A percentile compares a stretch with the other conserved stretches of the same genome.
Conservation (phyloP, 1,140 invertebrate species). For the Achatina immaculata region DNA sequence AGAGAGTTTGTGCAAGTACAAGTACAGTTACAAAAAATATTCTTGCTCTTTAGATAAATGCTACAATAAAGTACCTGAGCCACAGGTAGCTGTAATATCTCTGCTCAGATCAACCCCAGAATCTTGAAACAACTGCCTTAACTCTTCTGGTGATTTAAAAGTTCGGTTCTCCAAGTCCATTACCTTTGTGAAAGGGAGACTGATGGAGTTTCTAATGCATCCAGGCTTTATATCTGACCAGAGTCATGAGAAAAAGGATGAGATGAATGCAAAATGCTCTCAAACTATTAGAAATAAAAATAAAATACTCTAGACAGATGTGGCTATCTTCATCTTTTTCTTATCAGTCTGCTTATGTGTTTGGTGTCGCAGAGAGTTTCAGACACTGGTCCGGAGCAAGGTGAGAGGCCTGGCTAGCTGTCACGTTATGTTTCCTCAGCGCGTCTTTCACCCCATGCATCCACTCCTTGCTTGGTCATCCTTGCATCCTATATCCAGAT, state of each 20-base stretch:
- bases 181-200: conserved; percentile 55
- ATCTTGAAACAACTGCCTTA: conserved; percentile 52
- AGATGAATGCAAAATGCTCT: background rate
- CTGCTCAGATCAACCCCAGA: conserved; percentile 54
- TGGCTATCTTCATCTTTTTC: background rate
- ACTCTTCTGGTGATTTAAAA: conserved; percentile 51
- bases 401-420: no score
- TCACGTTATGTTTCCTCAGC: no score
- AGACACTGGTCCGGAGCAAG: no score
- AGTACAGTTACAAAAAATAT: no score
- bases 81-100: conserved; percentile 59
- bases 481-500: no score
- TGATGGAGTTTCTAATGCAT: conserved; percentile 57
- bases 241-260: background rate
- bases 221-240: conserved; percentile 61
- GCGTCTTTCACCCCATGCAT: no score
- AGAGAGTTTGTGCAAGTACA: no score
- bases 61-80: conserved; percentile 57
- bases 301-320: background rate
- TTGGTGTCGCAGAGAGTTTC: no score
- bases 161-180: conserved; percentile 50
- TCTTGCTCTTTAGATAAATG: background rate
- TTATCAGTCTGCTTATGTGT: no score
- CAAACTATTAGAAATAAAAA: background rate
- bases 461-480: no score